These are phyloP conservation scores for Melanitta fusca DNA, from an alignment of 2,797 vertebrate species.

Conservation along the genomic window DNA sequence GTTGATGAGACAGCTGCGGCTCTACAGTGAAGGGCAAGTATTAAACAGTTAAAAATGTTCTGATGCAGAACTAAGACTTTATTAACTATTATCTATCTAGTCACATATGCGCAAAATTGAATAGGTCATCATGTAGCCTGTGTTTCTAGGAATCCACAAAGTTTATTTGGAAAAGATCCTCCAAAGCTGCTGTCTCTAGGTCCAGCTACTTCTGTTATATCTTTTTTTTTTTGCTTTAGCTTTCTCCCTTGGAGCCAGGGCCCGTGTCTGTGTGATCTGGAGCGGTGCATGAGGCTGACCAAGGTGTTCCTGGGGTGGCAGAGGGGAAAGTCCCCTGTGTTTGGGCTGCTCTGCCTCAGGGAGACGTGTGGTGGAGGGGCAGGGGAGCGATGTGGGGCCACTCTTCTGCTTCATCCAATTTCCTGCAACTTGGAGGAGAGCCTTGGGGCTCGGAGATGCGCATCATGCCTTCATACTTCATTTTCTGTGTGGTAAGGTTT, in stretches of 20 bases:
- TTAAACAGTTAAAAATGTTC: not conserved
- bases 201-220: not conserved
- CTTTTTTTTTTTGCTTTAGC: not conserved
- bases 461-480: accelerated
- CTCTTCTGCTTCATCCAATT: too few relatives aligned
- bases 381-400: too few relatives aligned
- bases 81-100: not conserved
- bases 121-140: accelerated
- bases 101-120: not conserved
- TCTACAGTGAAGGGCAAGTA: not conserved
- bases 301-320: not conserved
- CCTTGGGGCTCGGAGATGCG: not conserved
- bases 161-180: not conserved
- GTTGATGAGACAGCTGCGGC: not conserved
- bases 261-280: accelerated
- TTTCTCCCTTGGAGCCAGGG: not conserved
- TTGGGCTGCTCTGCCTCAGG: not conserved
- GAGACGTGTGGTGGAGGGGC: too few relatives aligned
- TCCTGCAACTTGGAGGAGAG: not conserved
- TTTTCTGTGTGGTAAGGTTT: accelerated
- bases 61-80: accelerated
- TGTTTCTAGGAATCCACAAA: not conserved
- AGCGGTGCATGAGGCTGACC: accelerated
- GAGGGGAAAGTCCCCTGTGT: too few relatives aligned
- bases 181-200: not conserved